Base-by-base conservation (phyloP, 2,113 vertebrate genomes). In the Arizona elegans region DNA sequence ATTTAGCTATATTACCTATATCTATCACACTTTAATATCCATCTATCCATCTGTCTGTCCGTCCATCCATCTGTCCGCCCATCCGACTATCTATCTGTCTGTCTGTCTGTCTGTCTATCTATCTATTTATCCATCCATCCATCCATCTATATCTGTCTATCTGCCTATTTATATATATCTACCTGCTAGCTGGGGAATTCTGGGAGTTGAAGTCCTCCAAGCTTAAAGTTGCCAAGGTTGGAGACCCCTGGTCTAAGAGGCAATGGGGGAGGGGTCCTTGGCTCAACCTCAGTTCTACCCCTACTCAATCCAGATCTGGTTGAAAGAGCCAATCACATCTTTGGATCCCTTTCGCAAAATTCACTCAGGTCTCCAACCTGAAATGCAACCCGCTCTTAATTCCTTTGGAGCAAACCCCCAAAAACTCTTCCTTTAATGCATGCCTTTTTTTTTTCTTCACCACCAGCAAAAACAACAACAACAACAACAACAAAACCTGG, bases 401-500 rank as follows among this genome's bases (percentile, higher is more conserved):
- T 29, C 70, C 19, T 58, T 29, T 43, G 11, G 26, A 21, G 38
- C 75, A 91, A 86, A 58, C 0, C 38, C 70, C 56, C 1, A 11
- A 17, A 86, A 91, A n/a, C 38, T 50, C 8, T n/a, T 6, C 17
- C 15, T 29, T 38, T 54, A 62, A 50, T 56, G 21, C 33, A 24
- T 86, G 50, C 24, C 26, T 6, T 3, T 15, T 47, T 12, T 21
- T 2, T 88, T 89, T 94, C n/a, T 19, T 3, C 10, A 21, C n/a
- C 38, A 92, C 94, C 43, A 58, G 56, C 56, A 58, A 17, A 4
- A 55, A 5, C 15, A 17, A 55, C 8, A 13, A 19, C 15, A 56
- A 56, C 19, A 56, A 56, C 19, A 56, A 56, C 55, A 21, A 19
- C 55, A 56, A 88, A 11, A 90, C 21, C 93, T 94, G 93, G 92